A percentile compares a stretch with the other conserved stretches of the same genome.
Conservation (phyloP, 1,140 invertebrate genomes). For the Probaryconus sp. region DNA sequence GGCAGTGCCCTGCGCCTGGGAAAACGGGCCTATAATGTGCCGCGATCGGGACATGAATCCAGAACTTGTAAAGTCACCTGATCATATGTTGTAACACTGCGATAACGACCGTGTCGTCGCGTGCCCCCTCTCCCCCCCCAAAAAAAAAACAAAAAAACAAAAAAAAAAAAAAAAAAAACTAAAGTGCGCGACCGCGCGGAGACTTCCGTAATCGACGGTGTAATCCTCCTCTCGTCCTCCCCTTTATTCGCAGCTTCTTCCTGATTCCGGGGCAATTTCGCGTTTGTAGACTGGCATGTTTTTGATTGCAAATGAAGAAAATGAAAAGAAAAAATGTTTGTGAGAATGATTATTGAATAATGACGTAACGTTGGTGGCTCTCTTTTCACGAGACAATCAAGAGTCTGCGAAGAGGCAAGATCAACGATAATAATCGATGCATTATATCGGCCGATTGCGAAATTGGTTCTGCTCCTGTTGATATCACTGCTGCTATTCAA, state of each 20-base stretch:
- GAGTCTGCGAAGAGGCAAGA: constrained; percentile 19
- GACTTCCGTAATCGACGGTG: constrained; percentile 28
- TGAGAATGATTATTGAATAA: constrained; percentile 11
- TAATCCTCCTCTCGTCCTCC: constrained; percentile 37
- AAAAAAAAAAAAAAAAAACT: constrained; percentile 3
- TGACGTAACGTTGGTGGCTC: too few species aligned
- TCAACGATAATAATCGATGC: constrained; percentile 22
- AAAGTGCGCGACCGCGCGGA: constrained; percentile 35
- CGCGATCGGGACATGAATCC: constrained; percentile 87
- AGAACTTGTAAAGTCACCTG: constrained; percentile 62
- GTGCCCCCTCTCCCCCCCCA: too few species aligned
- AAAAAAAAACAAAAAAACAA: too few species aligned
- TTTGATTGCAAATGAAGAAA: constrained; percentile 6
- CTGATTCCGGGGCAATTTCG: constrained; percentile 16
- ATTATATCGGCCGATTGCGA: constrained; percentile 22
- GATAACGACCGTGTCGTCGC: constrained; percentile 16
- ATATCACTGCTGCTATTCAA: background rate
- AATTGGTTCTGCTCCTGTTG: background rate
- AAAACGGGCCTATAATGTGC: constrained; percentile 81
- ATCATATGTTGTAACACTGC: constrained; percentile 43
- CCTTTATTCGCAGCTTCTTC: constrained; percentile 45
- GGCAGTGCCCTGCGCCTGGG: constrained; percentile 76
- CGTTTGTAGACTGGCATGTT: constrained; percentile 14
- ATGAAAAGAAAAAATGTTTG: constrained; percentile 7
- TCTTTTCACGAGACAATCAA: constrained; percentile 13